Base-by-base conservation (phyloP, 2,888 invertebrate genomes). In the Sarcophaga rosellei region DNA sequence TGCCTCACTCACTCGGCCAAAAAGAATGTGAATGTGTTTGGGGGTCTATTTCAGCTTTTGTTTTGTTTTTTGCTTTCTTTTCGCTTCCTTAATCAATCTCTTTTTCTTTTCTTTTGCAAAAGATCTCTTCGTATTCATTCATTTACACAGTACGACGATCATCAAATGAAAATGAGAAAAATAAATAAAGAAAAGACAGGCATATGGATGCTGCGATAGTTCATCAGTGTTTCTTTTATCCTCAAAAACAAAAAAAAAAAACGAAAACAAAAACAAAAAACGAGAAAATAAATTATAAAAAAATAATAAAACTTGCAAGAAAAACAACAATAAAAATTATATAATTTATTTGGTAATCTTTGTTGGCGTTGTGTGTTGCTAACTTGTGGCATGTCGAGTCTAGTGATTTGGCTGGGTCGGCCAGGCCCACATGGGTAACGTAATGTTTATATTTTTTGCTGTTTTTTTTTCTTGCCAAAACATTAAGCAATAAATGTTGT, bases 311-410 rank as follows among this genome's bases (percentile, higher is more conserved):
- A 68, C 47, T 61, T 61, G 47, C 62, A 74, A 68, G 57, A 73
- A 17, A 59, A 23, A 25, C 44, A 80, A 25, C 20, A 59, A 73
- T 23, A 45, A 82, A 45, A 82, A 77, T 77, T 11, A 70, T 82
- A 66, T 66, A 83, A 83, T 83, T 77, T 83, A 77, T 77, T 77
- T 83, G 44, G 72, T 77, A 77, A 73, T 82, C 68, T 72, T 59
- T 53, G 53, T 17, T 35, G 35, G 53, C 15, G 12, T 53, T 53
- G 3, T 53, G 3, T 17, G 17, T 61, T 61, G n/a, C 21, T n/a
- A 62, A n/a, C 72, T 65, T 47, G 59, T 15, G 20, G 11, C 35
- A 17, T 35, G 53, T 53, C 53, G 17, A 53, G 17, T 4, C 61
- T 61, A 53, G 21, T 45, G 44, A 57, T n/a, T 3, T 65, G 15